Evolutionary conservation across 92 coral and sea anemone species (phyloP).

Genomic region (Epizoanthus scotinus): DNA sequence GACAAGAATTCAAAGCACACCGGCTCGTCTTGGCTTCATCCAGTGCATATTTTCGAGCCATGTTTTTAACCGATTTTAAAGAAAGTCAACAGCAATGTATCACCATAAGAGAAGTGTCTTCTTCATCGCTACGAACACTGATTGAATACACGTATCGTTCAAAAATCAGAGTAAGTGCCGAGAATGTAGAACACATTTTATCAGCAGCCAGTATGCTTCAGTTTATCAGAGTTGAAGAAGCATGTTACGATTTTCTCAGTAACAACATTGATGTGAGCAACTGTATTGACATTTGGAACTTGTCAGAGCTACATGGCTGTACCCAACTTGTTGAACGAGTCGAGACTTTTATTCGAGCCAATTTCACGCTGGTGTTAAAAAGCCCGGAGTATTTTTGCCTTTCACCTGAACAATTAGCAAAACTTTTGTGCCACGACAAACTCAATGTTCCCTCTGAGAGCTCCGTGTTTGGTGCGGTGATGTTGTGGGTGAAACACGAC

Average conservation of each 20-base stretch:
- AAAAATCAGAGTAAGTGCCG: slow-evolving; percentile 56
- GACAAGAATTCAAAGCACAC: slow-evolving; percentile 80
- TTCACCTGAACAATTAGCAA: slow-evolving; percentile 66
- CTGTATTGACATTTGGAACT: slow-evolving; percentile 89
- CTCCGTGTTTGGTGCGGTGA: slow-evolving; percentile 79
- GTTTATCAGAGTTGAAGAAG: slow-evolving; percentile 84
- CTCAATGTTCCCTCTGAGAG: slow-evolving; percentile 91
- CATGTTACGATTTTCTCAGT: slow-evolving; percentile 85
- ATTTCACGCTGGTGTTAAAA: slow-evolving; percentile 79
- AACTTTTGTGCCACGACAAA: slow-evolving; percentile 82
- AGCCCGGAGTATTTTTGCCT: slow-evolving; percentile 73
- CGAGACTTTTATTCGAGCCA: slow-evolving; percentile 82
- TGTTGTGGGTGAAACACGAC: slow-evolving; percentile 83
- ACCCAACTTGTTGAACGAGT: slow-evolving; percentile 66
- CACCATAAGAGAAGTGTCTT: slow-evolving; percentile 77
- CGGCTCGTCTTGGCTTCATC: slow-evolving; percentile 88
- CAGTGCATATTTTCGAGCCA: slow-evolving; percentile 92
- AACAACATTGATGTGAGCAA: slow-evolving; percentile 82
- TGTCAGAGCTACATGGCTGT: slow-evolving; percentile 86
- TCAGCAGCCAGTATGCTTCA: slow-evolving; percentile 91
- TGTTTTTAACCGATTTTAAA: slow-evolving; percentile 96
- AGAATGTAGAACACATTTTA: slow-evolving; percentile 74
- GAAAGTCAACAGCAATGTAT: slow-evolving; percentile 83
- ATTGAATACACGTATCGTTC: slow-evolving; percentile 88
- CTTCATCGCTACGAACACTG: slow-evolving; percentile 64